Conservation (phyloP, 2,113 vertebrate genomes). For the Aptenodytes patagonicus region DNA sequence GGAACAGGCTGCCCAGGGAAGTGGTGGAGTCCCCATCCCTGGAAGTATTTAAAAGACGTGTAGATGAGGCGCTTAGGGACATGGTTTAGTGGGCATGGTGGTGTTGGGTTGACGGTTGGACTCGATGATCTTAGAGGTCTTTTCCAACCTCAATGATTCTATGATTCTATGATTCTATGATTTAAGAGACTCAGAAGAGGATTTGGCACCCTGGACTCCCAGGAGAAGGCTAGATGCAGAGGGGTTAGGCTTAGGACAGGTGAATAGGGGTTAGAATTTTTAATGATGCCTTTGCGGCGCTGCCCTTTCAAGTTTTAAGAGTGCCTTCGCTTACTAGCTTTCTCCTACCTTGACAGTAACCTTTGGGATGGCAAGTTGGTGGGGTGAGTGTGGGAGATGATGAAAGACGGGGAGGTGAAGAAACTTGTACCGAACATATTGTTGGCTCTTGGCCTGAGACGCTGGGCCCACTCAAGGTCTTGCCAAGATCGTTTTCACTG, state of each 20-base stretch:
- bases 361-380: not conserved
- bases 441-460: not conserved
- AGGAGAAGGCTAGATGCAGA: not conserved
- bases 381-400: not conserved
- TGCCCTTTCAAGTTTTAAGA: not conserved
- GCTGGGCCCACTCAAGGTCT: not conserved
- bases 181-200: not conserved
- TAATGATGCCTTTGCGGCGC: not conserved
- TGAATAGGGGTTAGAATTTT: not conserved
- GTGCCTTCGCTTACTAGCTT: not conserved
- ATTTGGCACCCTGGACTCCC: not conserved
- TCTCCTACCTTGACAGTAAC: not conserved
- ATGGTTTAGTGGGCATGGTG: no score
- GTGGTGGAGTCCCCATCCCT: no score
- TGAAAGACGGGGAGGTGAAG: constrained; percentile 3
- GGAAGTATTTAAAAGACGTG: no score
- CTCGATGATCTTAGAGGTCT: no score
- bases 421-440: not conserved
- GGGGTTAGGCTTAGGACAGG: not conserved
- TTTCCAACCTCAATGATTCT: no score
- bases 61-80: no score
- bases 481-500: not conserved
- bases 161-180: no score
- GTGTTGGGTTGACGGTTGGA: no score
- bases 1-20: no score